A percentile compares a stretch with the other conserved stretches of the same genome.
phyloP scores from a whole-genome alignment of 2,113 vertebrate genomes.

The Prunella himalayana region DNA sequence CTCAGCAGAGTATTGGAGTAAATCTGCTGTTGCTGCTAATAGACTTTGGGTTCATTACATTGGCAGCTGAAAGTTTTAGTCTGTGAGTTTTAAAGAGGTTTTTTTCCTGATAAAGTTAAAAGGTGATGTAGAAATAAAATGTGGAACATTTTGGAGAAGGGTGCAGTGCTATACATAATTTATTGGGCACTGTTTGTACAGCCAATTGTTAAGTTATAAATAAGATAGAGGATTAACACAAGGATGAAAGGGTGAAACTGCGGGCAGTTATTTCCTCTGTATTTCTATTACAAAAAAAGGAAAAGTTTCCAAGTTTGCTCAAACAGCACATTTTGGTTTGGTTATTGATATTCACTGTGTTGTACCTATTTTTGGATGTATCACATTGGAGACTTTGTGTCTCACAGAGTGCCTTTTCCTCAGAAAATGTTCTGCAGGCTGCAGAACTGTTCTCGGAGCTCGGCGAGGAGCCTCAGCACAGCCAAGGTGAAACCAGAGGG shows the following conservation, averaged over 20 bases:
- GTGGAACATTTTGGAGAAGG: background rate
- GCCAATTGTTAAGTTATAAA: conserved; percentile 41
- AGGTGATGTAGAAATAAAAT: background rate
- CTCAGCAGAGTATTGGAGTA: background rate
- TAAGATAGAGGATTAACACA: conserved; percentile 11
- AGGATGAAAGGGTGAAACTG: background rate
- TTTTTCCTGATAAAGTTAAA: background rate
- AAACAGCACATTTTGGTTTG: background rate
- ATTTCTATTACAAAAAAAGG: background rate
- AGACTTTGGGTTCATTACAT: background rate
- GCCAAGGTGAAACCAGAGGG: background rate
- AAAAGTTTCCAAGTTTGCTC: background rate
- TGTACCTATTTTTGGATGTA: background rate
- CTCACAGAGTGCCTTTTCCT: background rate
- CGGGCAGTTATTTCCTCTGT: background rate
- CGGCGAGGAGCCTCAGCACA: background rate
- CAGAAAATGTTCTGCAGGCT: background rate
- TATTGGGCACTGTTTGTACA: conserved; percentile 16
- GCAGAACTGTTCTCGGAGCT: background rate
- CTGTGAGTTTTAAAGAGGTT: background rate
- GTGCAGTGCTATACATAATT: conserved; percentile 14
- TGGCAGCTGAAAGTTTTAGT: background rate
- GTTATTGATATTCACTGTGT: background rate
- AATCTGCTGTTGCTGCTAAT: background rate
- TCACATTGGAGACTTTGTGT: background rate